Conservation (phyloP, 2,113 vertebrate genomes). For the Glaucidium brasilianum region DNA sequence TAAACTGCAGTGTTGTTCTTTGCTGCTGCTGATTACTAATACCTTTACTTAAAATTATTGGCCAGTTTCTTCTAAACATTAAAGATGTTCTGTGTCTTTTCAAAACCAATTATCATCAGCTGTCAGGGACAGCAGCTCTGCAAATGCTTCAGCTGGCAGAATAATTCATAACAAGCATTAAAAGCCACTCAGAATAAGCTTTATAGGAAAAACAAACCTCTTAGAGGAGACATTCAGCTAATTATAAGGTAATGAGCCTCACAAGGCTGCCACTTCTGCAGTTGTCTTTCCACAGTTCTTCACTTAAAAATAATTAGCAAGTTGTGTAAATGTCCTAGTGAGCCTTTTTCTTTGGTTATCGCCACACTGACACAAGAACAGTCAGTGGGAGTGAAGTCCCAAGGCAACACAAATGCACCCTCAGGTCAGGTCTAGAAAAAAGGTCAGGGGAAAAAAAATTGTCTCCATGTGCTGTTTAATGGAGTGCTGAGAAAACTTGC, state of each 20-base stretch:
- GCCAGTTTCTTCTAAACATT: constrained; percentile 13
- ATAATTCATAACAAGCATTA: constrained; percentile 42
- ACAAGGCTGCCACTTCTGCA: not conserved
- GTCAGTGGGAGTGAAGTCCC: not conserved
- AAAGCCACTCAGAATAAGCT: constrained; percentile 34
- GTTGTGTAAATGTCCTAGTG: not conserved
- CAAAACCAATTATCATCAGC: not conserved
- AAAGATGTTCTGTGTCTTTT: constrained; percentile 26
- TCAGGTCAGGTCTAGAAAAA: not conserved
- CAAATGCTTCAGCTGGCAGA: constrained; percentile 44
- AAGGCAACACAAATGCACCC: not conserved
- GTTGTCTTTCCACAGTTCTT: not conserved
- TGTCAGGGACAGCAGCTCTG: not conserved
- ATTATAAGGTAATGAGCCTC: constrained; percentile 13
- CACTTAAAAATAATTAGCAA: not conserved
- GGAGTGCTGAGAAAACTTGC: not conserved
- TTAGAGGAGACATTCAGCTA: constrained; percentile 18
- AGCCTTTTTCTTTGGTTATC: not conserved
- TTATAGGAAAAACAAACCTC: constrained; percentile 28
- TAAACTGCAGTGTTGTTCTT: not conserved
- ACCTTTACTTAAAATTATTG: not conserved
- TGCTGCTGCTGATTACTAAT: not conserved
- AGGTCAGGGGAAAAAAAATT: not conserved
- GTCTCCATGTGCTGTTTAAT: not conserved
- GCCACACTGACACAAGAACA: not conserved